Conservation (phyloP, 1,140 invertebrate genomes). For the Pachypeltis micranthus region DNA sequence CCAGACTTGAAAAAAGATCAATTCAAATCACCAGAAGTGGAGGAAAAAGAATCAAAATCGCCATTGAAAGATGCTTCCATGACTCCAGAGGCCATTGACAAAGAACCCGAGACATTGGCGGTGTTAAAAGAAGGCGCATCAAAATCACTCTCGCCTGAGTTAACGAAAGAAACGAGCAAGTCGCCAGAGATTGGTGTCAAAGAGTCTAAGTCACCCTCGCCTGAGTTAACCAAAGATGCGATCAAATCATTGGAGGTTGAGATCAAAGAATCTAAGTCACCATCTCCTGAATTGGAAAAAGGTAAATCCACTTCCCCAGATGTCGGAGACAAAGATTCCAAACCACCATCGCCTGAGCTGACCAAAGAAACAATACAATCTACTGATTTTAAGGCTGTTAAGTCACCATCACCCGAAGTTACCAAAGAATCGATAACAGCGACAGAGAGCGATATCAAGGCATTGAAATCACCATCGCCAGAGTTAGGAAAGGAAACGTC, state of each 20-base stretch:
- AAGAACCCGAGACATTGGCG: not conserved
- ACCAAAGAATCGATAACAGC: not conserved
- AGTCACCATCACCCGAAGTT: not conserved
- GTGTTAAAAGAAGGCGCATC: not conserved
- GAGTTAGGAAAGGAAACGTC: too few relatives aligned
- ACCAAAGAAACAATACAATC: not conserved
- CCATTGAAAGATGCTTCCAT: constrained; percentile 32
- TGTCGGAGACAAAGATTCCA: not conserved
- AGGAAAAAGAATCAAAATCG: constrained; percentile 5
- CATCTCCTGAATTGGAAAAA: not conserved
- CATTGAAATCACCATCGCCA: not conserved
- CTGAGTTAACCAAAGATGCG: not conserved
- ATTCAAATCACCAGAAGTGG: constrained; percentile 30
- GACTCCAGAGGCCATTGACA: not conserved
- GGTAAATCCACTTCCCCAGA: not conserved
- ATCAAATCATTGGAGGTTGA: not conserved
- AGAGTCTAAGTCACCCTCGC: not conserved
- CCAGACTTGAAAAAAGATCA: constrained; percentile 26
- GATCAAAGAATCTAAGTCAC: not conserved
- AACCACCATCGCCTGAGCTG: not conserved
- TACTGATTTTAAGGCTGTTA: not conserved
- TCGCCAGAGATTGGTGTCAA: not conserved
- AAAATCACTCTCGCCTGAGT: not conserved
- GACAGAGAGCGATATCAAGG: too few relatives aligned
- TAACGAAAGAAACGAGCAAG: not conserved